These are phyloP conservation scores for Opisthograptis luteolata DNA, from an alignment of 2,888 invertebrate genomes.

Conservation along the genomic window DNA sequence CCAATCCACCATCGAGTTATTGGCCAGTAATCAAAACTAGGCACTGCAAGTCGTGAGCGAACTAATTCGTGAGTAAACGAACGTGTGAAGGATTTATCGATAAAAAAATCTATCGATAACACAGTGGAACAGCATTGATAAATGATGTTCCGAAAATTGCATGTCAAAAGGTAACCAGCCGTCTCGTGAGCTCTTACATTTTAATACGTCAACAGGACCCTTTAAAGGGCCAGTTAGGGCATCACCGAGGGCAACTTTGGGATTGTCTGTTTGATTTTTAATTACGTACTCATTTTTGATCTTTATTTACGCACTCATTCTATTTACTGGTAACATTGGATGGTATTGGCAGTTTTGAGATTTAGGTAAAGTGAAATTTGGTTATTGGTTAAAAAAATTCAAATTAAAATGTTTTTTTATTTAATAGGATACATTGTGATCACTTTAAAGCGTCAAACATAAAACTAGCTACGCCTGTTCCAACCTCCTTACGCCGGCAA, in stretches of 20 bases:
- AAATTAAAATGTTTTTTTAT: too few relatives aligned
- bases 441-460: too few relatives aligned
- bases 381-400: too few relatives aligned
- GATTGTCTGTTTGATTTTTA: conserved; percentile 36
- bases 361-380: too few relatives aligned
- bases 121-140: conserved; percentile 60
- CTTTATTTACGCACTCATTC: too few relatives aligned
- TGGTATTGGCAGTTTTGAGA: too few relatives aligned
- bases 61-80: conserved; percentile 11
- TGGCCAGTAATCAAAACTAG: too few relatives aligned
- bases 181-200: conserved; percentile 69
- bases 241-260: conserved; percentile 57
- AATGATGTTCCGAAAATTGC: conserved; percentile 80
- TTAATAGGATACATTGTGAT: too few relatives aligned
- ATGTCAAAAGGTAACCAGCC: conserved; percentile 77
- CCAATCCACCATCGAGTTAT: too few relatives aligned
- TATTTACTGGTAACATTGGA: too few relatives aligned
- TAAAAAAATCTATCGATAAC: conserved; percentile 48
- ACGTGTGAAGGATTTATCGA: conserved; percentile 43
- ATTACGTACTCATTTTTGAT: conserved; percentile 34
- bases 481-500: too few relatives aligned
- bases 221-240: conserved; percentile 57
- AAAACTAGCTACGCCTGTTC: too few relatives aligned
- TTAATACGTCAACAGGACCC: conserved; percentile 67
- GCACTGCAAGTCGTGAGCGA: background rate